Evolutionary conservation across 2,113 vertebrate genomes (phyloP).

Genomic region (Gavialis gangeticus): DNA sequence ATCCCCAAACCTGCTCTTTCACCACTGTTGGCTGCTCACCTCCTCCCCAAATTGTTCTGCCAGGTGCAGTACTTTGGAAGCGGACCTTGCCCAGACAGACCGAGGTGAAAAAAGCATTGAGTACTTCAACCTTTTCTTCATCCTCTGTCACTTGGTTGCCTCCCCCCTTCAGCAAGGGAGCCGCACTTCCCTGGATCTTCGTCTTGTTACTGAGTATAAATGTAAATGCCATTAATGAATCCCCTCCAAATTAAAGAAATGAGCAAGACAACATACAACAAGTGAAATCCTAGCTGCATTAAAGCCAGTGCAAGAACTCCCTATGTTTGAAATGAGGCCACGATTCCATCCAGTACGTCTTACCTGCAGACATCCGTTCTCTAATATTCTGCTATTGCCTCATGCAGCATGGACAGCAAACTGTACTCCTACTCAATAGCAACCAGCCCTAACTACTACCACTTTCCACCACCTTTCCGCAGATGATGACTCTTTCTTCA

Average conservation of each 20-base stretch:
- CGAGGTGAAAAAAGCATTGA: too few species aligned
- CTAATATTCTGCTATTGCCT: conserved; percentile 6
- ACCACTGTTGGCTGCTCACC: too few species aligned
- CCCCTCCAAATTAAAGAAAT: not conserved
- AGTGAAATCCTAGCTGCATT: rapidly evolving
- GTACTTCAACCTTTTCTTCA: too few species aligned
- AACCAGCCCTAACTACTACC: conserved; percentile 31
- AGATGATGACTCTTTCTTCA: conserved; percentile 56
- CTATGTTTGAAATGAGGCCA: not conserved
- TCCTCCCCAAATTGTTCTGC: too few species aligned
- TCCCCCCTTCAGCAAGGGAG: too few species aligned
- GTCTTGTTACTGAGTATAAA: not conserved
- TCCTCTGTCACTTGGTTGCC: too few species aligned
- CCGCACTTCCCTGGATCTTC: too few species aligned
- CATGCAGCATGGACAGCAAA: conserved; percentile 28
- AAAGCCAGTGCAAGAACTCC: not conserved
- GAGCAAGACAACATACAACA: not conserved
- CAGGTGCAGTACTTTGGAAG: too few species aligned
- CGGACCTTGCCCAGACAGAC: too few species aligned
- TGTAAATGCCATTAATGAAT: rapidly evolving
- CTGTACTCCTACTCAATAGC: conserved; percentile 11
- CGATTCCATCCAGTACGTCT: not conserved
- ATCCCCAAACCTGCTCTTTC: too few species aligned
- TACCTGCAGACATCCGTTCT: not conserved
- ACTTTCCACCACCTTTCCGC: conserved; percentile 37